Evolutionary conservation across 2,797 vertebrate species (phyloP).

Genomic region (Sternotherus odoratus): DNA sequence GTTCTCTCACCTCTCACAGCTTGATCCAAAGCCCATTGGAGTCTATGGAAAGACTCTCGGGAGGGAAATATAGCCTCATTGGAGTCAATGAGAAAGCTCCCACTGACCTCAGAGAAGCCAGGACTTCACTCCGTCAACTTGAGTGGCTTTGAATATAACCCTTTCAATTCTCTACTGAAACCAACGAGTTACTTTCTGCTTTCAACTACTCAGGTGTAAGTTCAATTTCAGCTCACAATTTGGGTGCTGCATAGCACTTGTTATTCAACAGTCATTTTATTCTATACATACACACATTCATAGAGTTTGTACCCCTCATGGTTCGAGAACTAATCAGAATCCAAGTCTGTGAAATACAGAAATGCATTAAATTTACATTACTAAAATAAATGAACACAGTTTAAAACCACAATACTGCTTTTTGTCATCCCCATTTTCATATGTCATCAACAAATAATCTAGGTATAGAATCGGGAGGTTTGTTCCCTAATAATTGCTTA

Average conservation of each 20-base stretch:
- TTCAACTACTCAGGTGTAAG: not conserved
- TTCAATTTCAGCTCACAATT: not conserved
- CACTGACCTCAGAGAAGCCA: not conserved
- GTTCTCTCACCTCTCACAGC: not conserved
- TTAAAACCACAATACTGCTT: slow-evolving; percentile 42
- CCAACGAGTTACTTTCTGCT: not conserved
- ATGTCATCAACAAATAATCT: slow-evolving; percentile 69
- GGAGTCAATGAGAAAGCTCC: not conserved
- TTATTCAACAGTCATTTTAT: not conserved
- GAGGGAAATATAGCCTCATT: not conserved
- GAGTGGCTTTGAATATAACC: not conserved
- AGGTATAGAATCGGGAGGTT: slow-evolving; percentile 62
- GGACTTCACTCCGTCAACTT: not conserved
- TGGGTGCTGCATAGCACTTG: not conserved
- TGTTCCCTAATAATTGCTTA: slow-evolving; percentile 68
- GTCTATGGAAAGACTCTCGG: not conserved
- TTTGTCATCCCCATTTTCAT: slow-evolving; percentile 65
- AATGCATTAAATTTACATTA: slow-evolving; percentile 64
- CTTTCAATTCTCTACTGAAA: not conserved
- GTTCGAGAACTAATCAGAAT: slow-evolving; percentile 66
- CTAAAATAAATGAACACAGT: slow-evolving; percentile 56
- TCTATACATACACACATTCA: not conserved
- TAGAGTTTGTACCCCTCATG: slow-evolving; percentile 21
- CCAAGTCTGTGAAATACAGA: slow-evolving; percentile 58
- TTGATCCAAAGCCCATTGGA: not conserved